Evolutionary conservation across 2,113 vertebrate genomes (phyloP).

Genomic region (Patagioenas fasciata): DNA sequence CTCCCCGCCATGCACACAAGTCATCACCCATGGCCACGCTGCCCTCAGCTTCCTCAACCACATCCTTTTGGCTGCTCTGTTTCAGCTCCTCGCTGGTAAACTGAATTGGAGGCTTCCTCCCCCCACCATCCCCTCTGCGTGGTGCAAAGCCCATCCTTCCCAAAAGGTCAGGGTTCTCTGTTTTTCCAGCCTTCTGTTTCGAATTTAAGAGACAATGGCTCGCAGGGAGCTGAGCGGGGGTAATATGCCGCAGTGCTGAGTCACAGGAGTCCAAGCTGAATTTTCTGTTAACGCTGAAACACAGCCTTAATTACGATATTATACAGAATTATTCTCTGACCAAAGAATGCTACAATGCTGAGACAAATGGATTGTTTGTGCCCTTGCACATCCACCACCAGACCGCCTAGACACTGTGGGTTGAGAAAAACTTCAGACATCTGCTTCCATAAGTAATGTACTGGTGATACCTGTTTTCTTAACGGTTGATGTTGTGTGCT

Average conservation of each 20-base stretch:
- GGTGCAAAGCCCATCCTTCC: constrained; percentile 53
- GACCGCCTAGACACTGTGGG: accelerated
- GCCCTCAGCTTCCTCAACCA: constrained; percentile 51
- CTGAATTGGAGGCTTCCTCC: constrained; percentile 55
- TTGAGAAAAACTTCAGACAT: neutral
- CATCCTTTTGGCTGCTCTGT: constrained; percentile 45
- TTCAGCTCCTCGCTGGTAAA: constrained; percentile 13
- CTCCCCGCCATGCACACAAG: neutral
- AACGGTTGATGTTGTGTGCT: neutral
- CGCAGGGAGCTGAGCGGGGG: neutral
- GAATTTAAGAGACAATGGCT: constrained; percentile 64
- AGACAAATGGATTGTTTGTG: accelerated
- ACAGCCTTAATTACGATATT: neutral
- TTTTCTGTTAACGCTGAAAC: neutral
- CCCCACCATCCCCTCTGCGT: neutral
- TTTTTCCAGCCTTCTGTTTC: constrained; percentile 53
- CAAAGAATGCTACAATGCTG: neutral
- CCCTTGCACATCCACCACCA: neutral
- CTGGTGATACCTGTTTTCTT: neutral
- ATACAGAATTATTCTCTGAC: neutral
- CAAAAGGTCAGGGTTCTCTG: constrained; percentile 52
- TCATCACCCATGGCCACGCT: neutral
- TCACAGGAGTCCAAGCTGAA: constrained; percentile 35
- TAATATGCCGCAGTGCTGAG: constrained; percentile 32
- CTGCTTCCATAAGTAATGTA: neutral